Conservation (phyloP, 2,113 vertebrate genomes). For the Xiphorhynchus elegans region DNA sequence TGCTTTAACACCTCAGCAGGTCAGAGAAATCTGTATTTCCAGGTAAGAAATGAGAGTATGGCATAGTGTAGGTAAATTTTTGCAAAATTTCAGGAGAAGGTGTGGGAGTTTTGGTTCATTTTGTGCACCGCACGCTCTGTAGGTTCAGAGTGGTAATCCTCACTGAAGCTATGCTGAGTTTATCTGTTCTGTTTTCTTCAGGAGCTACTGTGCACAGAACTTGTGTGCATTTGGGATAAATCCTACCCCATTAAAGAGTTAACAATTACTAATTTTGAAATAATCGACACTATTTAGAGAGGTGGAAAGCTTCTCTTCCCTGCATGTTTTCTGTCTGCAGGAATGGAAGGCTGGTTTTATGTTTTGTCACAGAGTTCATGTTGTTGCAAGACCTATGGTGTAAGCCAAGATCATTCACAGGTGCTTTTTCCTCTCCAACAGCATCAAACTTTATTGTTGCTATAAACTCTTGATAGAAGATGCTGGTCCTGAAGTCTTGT, state of each 20-base stretch:
- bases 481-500: not conserved
- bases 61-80: not conserved
- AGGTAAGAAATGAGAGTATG: slow-evolving; percentile 78
- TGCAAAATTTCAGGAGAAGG: not conserved
- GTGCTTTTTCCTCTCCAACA: not conserved
- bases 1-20: slow-evolving; percentile 96
- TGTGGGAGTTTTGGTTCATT: fast-evolving
- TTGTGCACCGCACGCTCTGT: fast-evolving
- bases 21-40: slow-evolving; percentile 97
- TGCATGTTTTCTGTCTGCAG: not conserved
- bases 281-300: not conserved
- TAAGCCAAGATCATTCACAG: not conserved
- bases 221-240: not conserved
- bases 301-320: not conserved
- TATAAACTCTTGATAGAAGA: not conserved
- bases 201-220: not conserved
- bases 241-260: not conserved
- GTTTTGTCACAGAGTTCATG: not conserved
- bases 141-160: not conserved
- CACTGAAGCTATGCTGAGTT: not conserved
- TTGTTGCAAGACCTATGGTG: not conserved
- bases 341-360: not conserved
- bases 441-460: not conserved
- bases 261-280: fast-evolving
- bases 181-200: not conserved